Conservation (phyloP, 1,140 invertebrate genomes). For the Drosophila teissieri region DNA sequence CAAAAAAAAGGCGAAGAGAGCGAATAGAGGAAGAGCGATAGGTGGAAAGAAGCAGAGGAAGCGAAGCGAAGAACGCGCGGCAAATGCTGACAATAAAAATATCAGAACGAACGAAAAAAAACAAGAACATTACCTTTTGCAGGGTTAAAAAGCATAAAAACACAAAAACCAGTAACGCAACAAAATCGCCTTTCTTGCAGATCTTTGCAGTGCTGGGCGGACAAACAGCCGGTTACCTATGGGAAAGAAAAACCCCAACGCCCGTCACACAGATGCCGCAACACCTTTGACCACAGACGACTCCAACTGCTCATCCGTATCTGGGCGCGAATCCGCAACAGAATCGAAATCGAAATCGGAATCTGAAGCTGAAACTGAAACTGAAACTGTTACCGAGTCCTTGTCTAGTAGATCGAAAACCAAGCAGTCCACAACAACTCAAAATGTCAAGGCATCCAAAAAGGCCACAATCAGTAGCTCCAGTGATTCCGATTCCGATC, state of each 20-base stretch:
- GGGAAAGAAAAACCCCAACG: constrained; percentile 69
- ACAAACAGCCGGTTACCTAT: constrained; percentile 65
- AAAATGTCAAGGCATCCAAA: constrained; percentile 48
- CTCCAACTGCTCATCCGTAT: constrained; percentile 4
- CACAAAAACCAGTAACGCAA: constrained; percentile 7
- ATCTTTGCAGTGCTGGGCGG: constrained; percentile 14
- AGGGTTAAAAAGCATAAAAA: neutral
- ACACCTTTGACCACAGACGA: constrained; percentile 52
- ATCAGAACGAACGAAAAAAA: too few relatives aligned
- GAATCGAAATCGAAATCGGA: neutral
- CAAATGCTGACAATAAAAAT: constrained; percentile 29
- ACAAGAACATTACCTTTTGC: constrained; percentile 20
- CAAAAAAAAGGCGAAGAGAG: constrained; percentile 43
- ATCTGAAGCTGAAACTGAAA: neutral
- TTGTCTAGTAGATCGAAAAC: constrained; percentile 3
- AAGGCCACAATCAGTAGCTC: neutral
- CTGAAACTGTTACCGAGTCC: constrained; percentile 3
- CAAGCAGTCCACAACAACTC: constrained; percentile 7
- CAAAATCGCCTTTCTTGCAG: constrained; percentile 22
- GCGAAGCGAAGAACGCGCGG: constrained; percentile 44
- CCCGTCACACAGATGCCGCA: constrained; percentile 70
- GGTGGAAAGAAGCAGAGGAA: constrained; percentile 23
- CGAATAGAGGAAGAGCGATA: constrained; percentile 37
- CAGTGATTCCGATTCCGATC: constrained; percentile 13
- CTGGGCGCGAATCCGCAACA: constrained; percentile 8